Conservation (phyloP, 2,113 vertebrate genomes). For the Dicentrarchus labrax region DNA sequence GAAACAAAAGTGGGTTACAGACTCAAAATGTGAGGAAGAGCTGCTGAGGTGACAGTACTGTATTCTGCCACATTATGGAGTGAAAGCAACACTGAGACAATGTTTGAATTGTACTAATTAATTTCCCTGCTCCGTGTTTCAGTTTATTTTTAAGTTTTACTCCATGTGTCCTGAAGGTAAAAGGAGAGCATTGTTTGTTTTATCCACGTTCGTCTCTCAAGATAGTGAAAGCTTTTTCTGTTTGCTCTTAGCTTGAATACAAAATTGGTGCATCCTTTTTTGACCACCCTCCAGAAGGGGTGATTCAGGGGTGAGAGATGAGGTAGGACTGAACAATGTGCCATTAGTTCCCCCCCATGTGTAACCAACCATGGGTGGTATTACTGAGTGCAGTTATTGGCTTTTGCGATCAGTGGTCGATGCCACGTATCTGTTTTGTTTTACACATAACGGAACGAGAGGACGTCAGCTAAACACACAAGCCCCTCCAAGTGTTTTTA, state of each 20-base stretch:
- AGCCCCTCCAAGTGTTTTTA: constrained; percentile 59
- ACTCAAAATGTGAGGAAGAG: constrained; percentile 51
- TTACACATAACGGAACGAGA: constrained; percentile 57
- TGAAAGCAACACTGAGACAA: constrained; percentile 24
- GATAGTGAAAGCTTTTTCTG: not conserved
- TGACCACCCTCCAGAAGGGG: constrained; percentile 1
- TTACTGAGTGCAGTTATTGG: constrained; percentile 8
- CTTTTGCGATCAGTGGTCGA: constrained; percentile 25
- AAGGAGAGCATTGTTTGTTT: not conserved
- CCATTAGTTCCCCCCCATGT: constrained; percentile 32
- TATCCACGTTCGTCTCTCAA: not conserved
- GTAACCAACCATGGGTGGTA: constrained; percentile 31
- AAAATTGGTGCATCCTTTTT: constrained; percentile 21
- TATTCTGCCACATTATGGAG: constrained; percentile 13
- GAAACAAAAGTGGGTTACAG: constrained; percentile 68
- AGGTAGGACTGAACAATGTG: constrained; percentile 28
- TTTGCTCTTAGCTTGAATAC: constrained; percentile 14
- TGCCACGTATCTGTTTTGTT: constrained; percentile 65
- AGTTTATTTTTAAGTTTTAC: not conserved
- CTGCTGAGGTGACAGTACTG: constrained; percentile 46
- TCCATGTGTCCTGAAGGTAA: not conserved
- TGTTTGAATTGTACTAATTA: constrained; percentile 21
- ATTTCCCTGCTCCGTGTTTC: constrained; percentile 4
- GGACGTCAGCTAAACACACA: constrained; percentile 40
- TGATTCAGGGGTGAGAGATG: constrained; percentile 33